A percentile compares a stretch with the other conserved stretches of the same genome.
Conservation (phyloP, 2,797 vertebrate genomes). For the Pyrocephalus nanus region DNA sequence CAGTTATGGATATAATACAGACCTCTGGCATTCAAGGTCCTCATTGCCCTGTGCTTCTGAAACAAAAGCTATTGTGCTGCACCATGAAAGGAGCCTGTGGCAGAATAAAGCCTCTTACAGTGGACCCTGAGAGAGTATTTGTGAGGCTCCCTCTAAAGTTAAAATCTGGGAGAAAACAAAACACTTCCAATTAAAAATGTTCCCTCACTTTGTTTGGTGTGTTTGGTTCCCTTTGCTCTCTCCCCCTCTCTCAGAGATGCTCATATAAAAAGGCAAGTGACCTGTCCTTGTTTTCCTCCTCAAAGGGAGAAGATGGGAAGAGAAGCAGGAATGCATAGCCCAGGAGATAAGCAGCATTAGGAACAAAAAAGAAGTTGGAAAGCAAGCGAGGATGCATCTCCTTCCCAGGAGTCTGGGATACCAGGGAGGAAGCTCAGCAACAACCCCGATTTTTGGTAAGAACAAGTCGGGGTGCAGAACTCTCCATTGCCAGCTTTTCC, state of each 20-base stretch:
- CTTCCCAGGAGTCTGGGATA: not conserved
- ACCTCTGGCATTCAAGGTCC: slow-evolving; percentile 75
- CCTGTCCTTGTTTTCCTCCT: slow-evolving; percentile 77
- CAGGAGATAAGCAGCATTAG: not conserved
- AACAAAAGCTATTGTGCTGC: slow-evolving; percentile 79
- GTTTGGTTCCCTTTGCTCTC: slow-evolving; percentile 1
- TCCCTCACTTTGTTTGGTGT: slow-evolving; percentile 61
- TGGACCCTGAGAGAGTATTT: slow-evolving; percentile 57
- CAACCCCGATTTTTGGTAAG: not conserved
- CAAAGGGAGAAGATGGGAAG: slow-evolving; percentile 27
- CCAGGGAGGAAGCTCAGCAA: not conserved
- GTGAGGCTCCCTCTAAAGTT: slow-evolving; percentile 70
- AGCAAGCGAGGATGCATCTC: not conserved
- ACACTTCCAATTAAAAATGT: slow-evolving; percentile 72
- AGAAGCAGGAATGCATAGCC: not conserved
- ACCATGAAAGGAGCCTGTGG: slow-evolving; percentile 65
- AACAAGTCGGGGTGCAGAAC: not conserved
- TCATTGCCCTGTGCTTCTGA: slow-evolving; percentile 76
- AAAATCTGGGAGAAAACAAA: slow-evolving; percentile 76
- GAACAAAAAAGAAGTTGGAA: not conserved
- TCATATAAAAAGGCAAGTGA: slow-evolving; percentile 71
- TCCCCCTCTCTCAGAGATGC: slow-evolving; percentile 38
- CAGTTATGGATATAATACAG: slow-evolving; percentile 77
- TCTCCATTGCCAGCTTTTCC: not conserved
- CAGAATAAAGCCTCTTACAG: slow-evolving; percentile 66